phyloP scores from a whole-genome alignment of 1,140 invertebrate genomes.

The Yoshiicerus persimilis region DNA sequence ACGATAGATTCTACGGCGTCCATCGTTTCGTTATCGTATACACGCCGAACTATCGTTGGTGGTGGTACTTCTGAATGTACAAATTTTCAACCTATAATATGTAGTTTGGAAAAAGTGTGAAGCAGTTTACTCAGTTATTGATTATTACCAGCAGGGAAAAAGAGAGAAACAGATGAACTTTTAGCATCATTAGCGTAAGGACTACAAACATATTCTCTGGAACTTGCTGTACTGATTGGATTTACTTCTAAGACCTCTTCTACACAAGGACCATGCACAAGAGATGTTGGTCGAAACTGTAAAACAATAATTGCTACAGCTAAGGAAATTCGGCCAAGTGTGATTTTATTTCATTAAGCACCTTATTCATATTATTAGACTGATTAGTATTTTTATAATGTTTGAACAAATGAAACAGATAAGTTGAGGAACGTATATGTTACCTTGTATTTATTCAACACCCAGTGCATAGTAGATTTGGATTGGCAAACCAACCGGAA shows the following conservation, averaged over 20 bases:
- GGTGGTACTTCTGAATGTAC: neutral
- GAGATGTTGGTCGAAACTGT: neutral
- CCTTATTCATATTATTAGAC: neutral
- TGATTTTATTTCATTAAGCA: neutral
- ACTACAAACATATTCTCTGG: neutral
- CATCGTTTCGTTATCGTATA: neutral
- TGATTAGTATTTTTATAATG: too few species aligned
- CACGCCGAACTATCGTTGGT: neutral
- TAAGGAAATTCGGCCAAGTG: neutral
- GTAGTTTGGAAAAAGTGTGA: neutral
- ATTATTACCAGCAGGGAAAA: neutral
- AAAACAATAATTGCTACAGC: neutral
- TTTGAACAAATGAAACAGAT: too few species aligned
- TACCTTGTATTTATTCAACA: neutral
- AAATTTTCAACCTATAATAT: neutral
- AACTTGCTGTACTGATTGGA: neutral
- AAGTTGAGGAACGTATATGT: neutral
- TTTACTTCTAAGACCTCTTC: neutral
- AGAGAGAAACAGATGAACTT: neutral
- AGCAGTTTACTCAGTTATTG: neutral
- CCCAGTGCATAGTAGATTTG: neutral
- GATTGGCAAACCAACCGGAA: neutral
- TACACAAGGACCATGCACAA: neutral
- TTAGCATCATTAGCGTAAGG: neutral
- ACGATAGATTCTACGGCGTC: neutral